A percentile compares a stretch with the other conserved stretches of the same genome.
phyloP scores from a whole-genome alignment of 1,140 invertebrate genomes.

The Drosophila ercepeae region DNA sequence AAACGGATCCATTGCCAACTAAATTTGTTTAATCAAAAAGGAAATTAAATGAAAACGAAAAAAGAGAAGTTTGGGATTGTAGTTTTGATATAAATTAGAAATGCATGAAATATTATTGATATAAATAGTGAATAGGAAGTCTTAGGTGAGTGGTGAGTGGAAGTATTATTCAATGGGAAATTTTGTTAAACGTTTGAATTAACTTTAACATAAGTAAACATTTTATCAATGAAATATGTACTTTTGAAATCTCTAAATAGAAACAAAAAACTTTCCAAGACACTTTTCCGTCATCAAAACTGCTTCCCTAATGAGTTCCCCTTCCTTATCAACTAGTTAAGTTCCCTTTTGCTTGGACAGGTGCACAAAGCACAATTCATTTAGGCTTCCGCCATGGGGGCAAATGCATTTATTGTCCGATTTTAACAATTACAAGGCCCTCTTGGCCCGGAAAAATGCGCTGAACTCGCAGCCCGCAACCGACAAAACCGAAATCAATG shows the following conservation, averaged over 20 bases:
- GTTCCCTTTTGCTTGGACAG: conserved; percentile 34
- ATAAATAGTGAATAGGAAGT: neutral
- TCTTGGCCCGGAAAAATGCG: conserved; percentile 13
- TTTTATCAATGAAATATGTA: neutral
- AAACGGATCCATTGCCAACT: conserved; percentile 11
- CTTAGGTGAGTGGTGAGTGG: too few relatives aligned
- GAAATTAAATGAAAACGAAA: conserved; percentile 1
- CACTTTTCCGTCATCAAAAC: neutral
- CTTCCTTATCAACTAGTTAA: conserved; percentile 1
- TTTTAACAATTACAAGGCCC: conserved; percentile 47
- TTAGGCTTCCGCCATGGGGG: conserved; percentile 53
- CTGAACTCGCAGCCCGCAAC: conserved; percentile 10
- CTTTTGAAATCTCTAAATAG: neutral
- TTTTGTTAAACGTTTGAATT: neutral
- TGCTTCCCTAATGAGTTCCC: conserved; percentile 16
- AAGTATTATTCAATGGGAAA: neutral
- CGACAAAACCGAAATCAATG: conserved; percentile 54
- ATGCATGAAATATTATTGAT: neutral
- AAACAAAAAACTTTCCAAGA: conserved; percentile 19
- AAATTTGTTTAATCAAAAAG: conserved; percentile 7
- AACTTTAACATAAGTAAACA: neutral
- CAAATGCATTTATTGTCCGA: conserved; percentile 51
- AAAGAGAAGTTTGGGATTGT: neutral
- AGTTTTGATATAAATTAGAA: too few relatives aligned
- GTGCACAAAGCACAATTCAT: conserved; percentile 34